Evolutionary conservation across 92 coral and sea anemone species (phyloP), one percentile per base, ranked within the genome.

Genomic region (Umimayanthus kanabou): DNA sequence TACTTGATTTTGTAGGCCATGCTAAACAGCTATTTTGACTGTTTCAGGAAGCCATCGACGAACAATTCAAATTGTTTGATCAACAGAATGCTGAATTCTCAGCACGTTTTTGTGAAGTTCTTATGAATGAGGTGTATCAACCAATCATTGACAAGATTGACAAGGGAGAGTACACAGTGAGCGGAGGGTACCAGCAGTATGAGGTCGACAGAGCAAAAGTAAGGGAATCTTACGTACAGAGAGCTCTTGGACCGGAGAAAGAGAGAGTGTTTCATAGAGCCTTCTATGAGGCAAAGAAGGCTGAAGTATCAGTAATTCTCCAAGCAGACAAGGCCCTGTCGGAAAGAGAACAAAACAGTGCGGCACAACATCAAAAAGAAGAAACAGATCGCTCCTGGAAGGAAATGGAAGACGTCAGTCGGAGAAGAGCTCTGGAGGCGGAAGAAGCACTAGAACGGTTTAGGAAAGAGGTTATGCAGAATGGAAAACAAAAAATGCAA

Each of bases 251-350:
- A 16, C 85, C 85, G 9, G 85, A 81, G 47, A 81, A 64, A n/a
- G 85, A 81, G 74, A 81, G 8, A 22, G 85, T 81, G 6, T 81
- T 81, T 81, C 85, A 81, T 23, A 61, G 47, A 37, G 6, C 23
- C 16, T 81, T 81, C 85, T 81, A 58, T n/a, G 74, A 81, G 39
- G 50, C 75, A 39, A 81, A 33, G 47, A 39, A 14, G 50, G 18
- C 55, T 28, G 85, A 81, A 66, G 85, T 58, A 43, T 81, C 75
- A 61, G 85, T 57, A 65, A 40, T 81, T 81, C 85, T 81, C 9
- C 85, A 81, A n/a, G 45, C 74, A 39, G 85, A 81, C 71, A 81
- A 81, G 18, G 85, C 85, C 75, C 29, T 81, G 37, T 64, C 85
- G 16, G 16, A 65, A 37, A 58, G 18, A 23, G 74, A 64, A 23